A percentile compares a stretch with the other conserved stretches of the same genome.
Conservation (phyloP, 2,888 invertebrate genomes). For the Aphidoletes aphidimyza region DNA sequence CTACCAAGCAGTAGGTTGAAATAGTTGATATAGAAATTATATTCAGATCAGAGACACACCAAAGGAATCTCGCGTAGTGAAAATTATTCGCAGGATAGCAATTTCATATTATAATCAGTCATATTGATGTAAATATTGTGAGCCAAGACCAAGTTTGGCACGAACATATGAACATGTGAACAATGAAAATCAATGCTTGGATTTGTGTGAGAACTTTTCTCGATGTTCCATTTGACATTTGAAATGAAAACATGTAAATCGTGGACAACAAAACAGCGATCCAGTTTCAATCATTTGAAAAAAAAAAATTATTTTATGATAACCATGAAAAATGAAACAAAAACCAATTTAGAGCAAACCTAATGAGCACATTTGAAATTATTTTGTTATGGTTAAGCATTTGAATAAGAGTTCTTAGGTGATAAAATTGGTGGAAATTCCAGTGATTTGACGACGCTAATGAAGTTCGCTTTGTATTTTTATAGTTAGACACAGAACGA, state of each 20-base stretch:
- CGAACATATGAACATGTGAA: neutral
- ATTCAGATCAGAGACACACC: too few relatives aligned
- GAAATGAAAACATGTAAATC: too few relatives aligned
- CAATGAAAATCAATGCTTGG: neutral
- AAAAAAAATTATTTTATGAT: too few relatives aligned
- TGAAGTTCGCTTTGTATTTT: slow-evolving; percentile 21
- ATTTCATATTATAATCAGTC: neutral
- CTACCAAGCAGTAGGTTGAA: too few relatives aligned
- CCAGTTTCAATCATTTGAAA: neutral
- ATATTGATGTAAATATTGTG: neutral
- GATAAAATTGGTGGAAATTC: neutral
- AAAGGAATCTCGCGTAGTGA: neutral
- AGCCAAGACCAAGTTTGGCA: slow-evolving; percentile 23
- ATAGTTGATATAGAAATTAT: too few relatives aligned
- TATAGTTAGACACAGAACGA: neutral
- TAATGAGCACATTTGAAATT: neutral
- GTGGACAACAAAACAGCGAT: too few relatives aligned
- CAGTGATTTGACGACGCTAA: neutral
- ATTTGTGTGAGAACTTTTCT: too few relatives aligned
- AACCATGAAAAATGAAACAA: neutral
- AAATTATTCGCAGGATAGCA: neutral
- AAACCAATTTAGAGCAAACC: neutral
- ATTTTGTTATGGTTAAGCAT: slow-evolving; percentile 21
- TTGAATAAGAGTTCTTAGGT: neutral
- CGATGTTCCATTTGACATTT: too few relatives aligned